Conservation (phyloP, 1,140 invertebrate species). For the Kradibia gibbosae region DNA sequence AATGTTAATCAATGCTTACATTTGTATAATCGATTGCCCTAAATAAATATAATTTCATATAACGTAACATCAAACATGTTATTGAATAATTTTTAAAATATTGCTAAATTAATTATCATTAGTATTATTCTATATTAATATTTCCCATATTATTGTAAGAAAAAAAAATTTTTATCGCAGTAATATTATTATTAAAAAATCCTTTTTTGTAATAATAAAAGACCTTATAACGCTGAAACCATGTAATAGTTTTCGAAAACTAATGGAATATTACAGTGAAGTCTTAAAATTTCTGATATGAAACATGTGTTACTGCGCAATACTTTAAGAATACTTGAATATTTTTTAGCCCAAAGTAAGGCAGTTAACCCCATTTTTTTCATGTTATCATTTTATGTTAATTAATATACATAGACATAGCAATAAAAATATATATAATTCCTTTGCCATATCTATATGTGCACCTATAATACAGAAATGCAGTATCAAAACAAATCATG, state of each 20-base stretch:
- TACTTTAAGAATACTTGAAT: slow-evolving; percentile 10
- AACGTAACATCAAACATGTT: not conserved
- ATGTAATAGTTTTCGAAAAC: slow-evolving; percentile 16
- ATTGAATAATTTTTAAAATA: not conserved
- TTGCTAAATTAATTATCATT: not conserved
- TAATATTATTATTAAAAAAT: slow-evolving; percentile 25
- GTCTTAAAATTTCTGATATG: slow-evolving; percentile 24
- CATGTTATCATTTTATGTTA: too few relatives aligned
- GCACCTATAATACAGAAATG: too few relatives aligned
- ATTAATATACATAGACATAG: too few relatives aligned
- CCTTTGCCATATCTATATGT: too few relatives aligned
- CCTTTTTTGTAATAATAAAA: slow-evolving; percentile 20
- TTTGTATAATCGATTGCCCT: not conserved
- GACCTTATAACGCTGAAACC: slow-evolving; percentile 3
- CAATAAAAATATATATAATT: too few relatives aligned
- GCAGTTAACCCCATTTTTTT: too few relatives aligned
- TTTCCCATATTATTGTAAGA: too few relatives aligned
- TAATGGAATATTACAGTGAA: slow-evolving; percentile 3
- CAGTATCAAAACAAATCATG: too few relatives aligned
- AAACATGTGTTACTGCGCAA: slow-evolving; percentile 23
- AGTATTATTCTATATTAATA: not conserved
- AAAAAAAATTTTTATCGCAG: not conserved
- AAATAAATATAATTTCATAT: not conserved
- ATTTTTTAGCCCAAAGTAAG: slow-evolving; percentile 13
- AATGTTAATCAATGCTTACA: not conserved